Evolutionary conservation across 2,113 vertebrate species (phyloP).

Genomic region (Phycodurus eques): DNA sequence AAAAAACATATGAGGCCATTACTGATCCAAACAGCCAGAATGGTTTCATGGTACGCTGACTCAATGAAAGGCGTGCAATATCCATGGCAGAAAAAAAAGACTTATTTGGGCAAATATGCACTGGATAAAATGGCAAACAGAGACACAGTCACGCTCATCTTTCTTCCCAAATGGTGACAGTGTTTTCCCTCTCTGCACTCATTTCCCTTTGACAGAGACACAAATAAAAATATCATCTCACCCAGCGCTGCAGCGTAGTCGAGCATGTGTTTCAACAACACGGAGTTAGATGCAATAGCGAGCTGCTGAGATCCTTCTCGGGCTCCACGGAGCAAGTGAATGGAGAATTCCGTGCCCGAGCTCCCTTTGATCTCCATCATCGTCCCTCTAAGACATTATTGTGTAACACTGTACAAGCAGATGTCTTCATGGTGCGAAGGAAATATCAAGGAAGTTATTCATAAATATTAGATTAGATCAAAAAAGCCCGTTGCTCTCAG

Average conservation of each 20-base stretch:
- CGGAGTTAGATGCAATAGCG: conserved; percentile 50
- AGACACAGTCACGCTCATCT: conserved; percentile 12
- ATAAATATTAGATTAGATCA: conserved; percentile 77
- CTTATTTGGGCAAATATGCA: conserved; percentile 10
- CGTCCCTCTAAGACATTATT: conserved; percentile 71
- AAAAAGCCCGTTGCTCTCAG: conserved; percentile 68
- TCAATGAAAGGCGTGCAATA: conserved; percentile 19
- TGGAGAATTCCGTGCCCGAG: conserved; percentile 53
- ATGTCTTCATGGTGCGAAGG: conserved; percentile 56
- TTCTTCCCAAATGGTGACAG: conserved; percentile 32
- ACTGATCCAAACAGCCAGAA: conserved; percentile 53
- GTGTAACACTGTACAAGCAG: conserved; percentile 64
- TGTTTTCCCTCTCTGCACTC: conserved; percentile 34
- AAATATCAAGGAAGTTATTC: conserved; percentile 76
- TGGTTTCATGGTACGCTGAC: conserved; percentile 28
- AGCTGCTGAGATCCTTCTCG: conserved; percentile 56
- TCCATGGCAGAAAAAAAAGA: conserved; percentile 20
- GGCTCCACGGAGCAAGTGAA: conserved; percentile 43
- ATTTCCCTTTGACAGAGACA: conserved; percentile 58
- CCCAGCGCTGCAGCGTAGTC: conserved; percentile 50
- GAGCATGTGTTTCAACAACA: conserved; percentile 68
- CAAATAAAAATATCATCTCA: conserved; percentile 66
- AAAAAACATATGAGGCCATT: conserved; percentile 71
- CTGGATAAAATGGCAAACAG: conserved; percentile 17
- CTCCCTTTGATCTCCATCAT: conserved; percentile 68